Percentiles rank a stretch among this genome's conserved stretches.
These are phyloP conservation scores for Acanthiza pusilla DNA, from an alignment of 2,797 vertebrate species.

Conservation along the genomic window DNA sequence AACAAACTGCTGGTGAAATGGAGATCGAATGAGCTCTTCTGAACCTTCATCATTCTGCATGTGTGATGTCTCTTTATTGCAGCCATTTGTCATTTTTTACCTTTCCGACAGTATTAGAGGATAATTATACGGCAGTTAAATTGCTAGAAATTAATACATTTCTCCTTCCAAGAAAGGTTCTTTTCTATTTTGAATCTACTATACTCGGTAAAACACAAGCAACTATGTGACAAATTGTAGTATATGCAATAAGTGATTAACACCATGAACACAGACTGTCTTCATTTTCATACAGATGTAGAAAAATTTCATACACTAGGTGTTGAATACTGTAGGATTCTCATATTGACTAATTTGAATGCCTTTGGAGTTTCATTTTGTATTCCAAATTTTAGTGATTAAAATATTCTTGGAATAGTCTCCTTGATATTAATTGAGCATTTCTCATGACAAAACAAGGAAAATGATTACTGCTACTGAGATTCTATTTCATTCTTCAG, in stretches of 20 bases:
- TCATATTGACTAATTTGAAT: slow-evolving; percentile 5
- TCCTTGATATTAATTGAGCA: slow-evolving; percentile 16
- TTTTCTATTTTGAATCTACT: not conserved
- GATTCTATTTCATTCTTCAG: not conserved
- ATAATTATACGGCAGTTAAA: slow-evolving; percentile 46
- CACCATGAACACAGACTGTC: not conserved
- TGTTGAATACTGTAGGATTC: slow-evolving; percentile 1
- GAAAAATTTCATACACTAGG: slow-evolving; percentile 19
- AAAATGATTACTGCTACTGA: not conserved
- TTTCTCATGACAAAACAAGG: slow-evolving; percentile 19
- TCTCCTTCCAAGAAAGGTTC: slow-evolving; percentile 10
- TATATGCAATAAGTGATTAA: slow-evolving; percentile 29
- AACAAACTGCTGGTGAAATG: slow-evolving; percentile 1
- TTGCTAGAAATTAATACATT: slow-evolving; percentile 23
- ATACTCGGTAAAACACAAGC: not conserved
- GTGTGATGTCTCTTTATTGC: slow-evolving; percentile 12
- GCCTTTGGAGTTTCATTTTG: not conserved
- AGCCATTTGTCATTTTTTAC: slow-evolving; percentile 46
- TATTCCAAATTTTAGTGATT: slow-evolving; percentile 38
- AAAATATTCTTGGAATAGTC: slow-evolving; percentile 8
- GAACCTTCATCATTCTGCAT: not conserved
- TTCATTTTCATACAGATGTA: slow-evolving; percentile 6
- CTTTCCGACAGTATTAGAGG: slow-evolving; percentile 20
- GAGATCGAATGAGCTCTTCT: not conserved
- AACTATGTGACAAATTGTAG: not conserved